Conservation (phyloP, 2,888 invertebrate genomes). For the Teleiodes luculella region DNA sequence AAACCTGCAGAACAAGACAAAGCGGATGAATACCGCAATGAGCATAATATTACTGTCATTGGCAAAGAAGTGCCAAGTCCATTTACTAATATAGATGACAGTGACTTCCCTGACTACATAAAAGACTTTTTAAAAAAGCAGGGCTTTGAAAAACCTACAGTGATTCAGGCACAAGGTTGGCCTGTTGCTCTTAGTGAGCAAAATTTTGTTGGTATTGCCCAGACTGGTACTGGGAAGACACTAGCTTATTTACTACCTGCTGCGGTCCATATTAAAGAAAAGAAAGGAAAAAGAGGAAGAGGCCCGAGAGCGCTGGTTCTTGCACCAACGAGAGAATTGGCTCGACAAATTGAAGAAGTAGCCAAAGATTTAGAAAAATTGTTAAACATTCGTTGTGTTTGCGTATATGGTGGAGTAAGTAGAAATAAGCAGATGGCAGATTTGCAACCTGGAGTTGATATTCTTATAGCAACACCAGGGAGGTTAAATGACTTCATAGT, state of each 20-base stretch:
- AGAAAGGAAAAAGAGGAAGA: slow-evolving; percentile 83
- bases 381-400: slow-evolving; percentile 85
- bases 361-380: slow-evolving; percentile 85
- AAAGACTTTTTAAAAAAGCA: slow-evolving; percentile 80
- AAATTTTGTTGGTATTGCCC: slow-evolving; percentile 92
- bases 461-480: slow-evolving; percentile 93
- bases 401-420: slow-evolving; percentile 92
- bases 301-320: slow-evolving; percentile 90
- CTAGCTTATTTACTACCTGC: slow-evolving; percentile 88
- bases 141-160: slow-evolving; percentile 85
- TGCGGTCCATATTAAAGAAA: slow-evolving; percentile 89
- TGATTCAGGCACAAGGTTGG: slow-evolving; percentile 92
- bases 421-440: slow-evolving; percentile 82
- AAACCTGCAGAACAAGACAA: slow-evolving; percentile 59
- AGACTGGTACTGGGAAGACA: slow-evolving; percentile 89
- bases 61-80: slow-evolving; percentile 86
- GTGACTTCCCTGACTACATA: slow-evolving; percentile 85
- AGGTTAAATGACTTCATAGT: slow-evolving; percentile 90
- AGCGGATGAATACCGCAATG: slow-evolving; percentile 80
- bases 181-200: slow-evolving; percentile 88
- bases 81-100: slow-evolving; percentile 85
- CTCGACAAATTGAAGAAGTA: slow-evolving; percentile 88
- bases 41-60: slow-evolving; percentile 85
- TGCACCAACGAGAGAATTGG: slow-evolving; percentile 87
- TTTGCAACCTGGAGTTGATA: slow-evolving; percentile 86